Percentiles rank a stretch among this genome's conserved stretches.
Evolutionary conservation across 2,797 vertebrate genomes (phyloP).

Genomic region (Thalassophryne amazonica): DNA sequence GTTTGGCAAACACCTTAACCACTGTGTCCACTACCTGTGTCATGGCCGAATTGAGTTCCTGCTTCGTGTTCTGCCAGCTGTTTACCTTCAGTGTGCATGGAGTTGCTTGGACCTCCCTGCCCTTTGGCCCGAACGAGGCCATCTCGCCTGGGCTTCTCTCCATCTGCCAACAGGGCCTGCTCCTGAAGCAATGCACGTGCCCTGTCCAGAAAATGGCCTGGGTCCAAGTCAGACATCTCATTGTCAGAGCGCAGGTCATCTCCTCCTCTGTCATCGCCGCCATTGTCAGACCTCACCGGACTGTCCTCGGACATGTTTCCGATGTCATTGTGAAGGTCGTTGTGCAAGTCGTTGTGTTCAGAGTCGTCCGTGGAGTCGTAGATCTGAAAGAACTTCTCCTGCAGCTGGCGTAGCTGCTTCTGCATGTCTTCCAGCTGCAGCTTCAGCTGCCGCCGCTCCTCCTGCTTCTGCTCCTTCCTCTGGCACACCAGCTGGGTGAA

Average conservation of each 20-base stretch:
- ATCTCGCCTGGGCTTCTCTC: constrained; percentile 87
- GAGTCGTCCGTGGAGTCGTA: constrained; percentile 98
- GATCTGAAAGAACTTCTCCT: constrained; percentile 99
- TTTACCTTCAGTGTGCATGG: constrained; percentile 92
- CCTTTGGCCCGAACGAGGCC: constrained; percentile 74
- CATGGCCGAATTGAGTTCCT: constrained; percentile 98
- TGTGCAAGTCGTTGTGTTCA: constrained; percentile 80
- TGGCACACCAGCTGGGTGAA: constrained; percentile 97
- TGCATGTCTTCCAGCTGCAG: constrained; percentile 99
- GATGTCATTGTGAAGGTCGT: constrained; percentile 73
- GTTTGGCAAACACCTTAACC: constrained; percentile 97
- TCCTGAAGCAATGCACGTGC: constrained; percentile 89
- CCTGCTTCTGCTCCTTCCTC: constrained; percentile 94
- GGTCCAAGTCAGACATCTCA: constrained; percentile 92
- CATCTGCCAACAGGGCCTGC: constrained; percentile 83
- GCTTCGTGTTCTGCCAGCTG: constrained; percentile 95
- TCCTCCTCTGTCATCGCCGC: constrained; percentile 73
- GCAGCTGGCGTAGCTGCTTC: constrained; percentile 98
- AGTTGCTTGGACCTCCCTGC: constrained; percentile 74
- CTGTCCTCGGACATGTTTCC: constrained; percentile 98
- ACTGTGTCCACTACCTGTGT: constrained; percentile 98
- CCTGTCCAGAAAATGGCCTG: constrained; percentile 91
- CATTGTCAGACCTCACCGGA: constrained; percentile 85
- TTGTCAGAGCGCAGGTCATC: constrained; percentile 88
- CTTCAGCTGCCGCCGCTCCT: constrained; percentile 95